These are phyloP conservation scores for Ischnura elegans DNA, from an alignment of 2,888 invertebrate species.

Conservation along the genomic window DNA sequence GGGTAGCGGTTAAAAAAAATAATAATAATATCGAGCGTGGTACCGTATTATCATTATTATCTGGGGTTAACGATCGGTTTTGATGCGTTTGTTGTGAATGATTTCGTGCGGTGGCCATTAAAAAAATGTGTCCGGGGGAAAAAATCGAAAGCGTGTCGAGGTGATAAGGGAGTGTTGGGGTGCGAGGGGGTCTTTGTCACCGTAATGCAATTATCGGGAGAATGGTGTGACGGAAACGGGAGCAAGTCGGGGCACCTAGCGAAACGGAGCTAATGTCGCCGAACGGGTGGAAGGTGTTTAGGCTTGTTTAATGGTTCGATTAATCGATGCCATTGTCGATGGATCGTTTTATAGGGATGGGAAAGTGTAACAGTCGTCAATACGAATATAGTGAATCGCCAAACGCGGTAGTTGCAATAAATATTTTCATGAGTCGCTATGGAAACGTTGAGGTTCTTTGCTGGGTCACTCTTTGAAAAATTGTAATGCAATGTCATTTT, in stretches of 20 bases:
- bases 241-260: neutral
- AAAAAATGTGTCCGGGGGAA: neutral
- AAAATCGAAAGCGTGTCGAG: neutral
- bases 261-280: conserved; percentile 4
- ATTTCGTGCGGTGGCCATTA: neutral
- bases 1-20: neutral
- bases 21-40: neutral
- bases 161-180: neutral
- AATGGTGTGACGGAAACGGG: neutral
- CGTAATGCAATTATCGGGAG: neutral
- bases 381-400: no score
- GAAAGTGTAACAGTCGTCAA: no score
- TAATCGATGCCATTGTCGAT: no score
- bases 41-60: neutral
- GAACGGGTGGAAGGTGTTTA: neutral
- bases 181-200: neutral
- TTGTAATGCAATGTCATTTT: no score
- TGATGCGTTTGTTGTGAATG: neutral
- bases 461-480: no score
- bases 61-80: neutral
- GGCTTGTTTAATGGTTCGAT: no score
- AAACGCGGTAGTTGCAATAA: no score
- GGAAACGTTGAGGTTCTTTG: no score
- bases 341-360: no score
- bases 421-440: no score